These are phyloP conservation scores for Falco novaeseelandiae DNA, from an alignment of 2,797 vertebrate species.

Conservation along the genomic window DNA sequence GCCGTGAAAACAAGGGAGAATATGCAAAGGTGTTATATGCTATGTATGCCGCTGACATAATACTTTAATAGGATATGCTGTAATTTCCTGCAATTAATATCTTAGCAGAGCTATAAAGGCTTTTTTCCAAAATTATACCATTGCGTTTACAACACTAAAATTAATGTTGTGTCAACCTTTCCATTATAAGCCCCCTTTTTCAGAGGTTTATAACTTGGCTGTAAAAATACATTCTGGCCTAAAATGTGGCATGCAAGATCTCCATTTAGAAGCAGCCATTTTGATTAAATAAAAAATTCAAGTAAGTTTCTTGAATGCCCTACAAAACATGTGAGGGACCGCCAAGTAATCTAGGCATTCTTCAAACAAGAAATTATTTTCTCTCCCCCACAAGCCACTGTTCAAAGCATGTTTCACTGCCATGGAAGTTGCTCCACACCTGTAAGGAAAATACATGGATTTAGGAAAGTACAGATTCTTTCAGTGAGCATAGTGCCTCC, in stretches of 20 bases:
- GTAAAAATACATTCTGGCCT: conserved; percentile 61
- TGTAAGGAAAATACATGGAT: not conserved
- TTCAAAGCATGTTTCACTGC: not conserved
- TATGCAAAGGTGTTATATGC: conserved; percentile 73
- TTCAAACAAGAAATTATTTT: not conserved
- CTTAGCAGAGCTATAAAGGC: conserved; percentile 71
- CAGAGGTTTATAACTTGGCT: conserved; percentile 66
- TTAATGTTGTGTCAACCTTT: conserved; percentile 80
- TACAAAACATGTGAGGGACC: not conserved
- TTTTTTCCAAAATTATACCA: conserved; percentile 74
- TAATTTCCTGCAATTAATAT: conserved; percentile 83
- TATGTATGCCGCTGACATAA: conserved; percentile 76
- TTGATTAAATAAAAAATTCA: conserved; percentile 50
- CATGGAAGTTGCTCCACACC: not conserved
- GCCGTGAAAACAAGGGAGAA: conserved; percentile 69
- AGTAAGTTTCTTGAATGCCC: not conserved
- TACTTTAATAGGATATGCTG: conserved; percentile 78
- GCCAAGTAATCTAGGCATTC: not conserved
- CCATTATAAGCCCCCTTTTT: conserved; percentile 71
- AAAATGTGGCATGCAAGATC: conserved; percentile 39
- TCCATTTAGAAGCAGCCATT: conserved; percentile 42
- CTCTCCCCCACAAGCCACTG: not conserved
- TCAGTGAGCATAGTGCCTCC: not conserved
- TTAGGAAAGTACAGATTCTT: not conserved
- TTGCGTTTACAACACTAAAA: conserved; percentile 75